A percentile compares a stretch with the other conserved stretches of the same genome.
phyloP scores from a whole-genome alignment of 1,140 invertebrate genomes.

The Caenorhabditis remanei region DNA sequence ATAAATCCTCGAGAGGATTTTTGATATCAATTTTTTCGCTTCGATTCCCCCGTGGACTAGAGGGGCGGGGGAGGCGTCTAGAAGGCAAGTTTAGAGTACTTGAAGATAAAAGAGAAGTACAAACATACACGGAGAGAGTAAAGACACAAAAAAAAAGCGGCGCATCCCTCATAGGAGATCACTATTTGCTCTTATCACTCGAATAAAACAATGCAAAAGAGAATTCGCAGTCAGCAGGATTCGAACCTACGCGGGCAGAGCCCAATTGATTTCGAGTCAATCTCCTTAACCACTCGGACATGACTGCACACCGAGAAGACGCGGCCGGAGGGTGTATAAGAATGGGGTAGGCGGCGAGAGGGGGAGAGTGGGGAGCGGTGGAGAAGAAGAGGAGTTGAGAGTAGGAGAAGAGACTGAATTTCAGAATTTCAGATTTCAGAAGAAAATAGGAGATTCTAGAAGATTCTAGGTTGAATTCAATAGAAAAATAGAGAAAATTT shows the following conservation, averaged over 20 bases:
- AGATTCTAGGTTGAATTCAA: too few relatives aligned
- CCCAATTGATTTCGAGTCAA: conserved; percentile 70
- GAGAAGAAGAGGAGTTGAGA: background rate
- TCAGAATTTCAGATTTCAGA: background rate
- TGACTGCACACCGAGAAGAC: conserved; percentile 40
- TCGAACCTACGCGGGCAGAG: conserved; percentile 71
- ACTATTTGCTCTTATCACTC: conserved; percentile 35
- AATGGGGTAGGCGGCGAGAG: background rate
- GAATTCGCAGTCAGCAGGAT: conserved; percentile 69
- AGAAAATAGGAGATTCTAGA: conserved; percentile 1
- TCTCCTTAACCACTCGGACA: conserved; percentile 68
- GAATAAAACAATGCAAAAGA: background rate
- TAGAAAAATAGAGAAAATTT: too few relatives aligned
- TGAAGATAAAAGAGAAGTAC: background rate
- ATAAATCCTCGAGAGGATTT: background rate
- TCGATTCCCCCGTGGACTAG: background rate
- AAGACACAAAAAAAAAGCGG: background rate
- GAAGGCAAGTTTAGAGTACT: conserved; percentile 38
- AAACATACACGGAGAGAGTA: background rate
- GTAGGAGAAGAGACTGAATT: background rate
- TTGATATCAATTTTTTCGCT: conserved; percentile 19
- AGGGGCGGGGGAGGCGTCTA: background rate
- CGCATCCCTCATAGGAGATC: background rate
- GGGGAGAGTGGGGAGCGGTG: background rate
- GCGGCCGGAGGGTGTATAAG: background rate